Conservation (phyloP, 1,140 invertebrate genomes). For the Musca domestica region DNA sequence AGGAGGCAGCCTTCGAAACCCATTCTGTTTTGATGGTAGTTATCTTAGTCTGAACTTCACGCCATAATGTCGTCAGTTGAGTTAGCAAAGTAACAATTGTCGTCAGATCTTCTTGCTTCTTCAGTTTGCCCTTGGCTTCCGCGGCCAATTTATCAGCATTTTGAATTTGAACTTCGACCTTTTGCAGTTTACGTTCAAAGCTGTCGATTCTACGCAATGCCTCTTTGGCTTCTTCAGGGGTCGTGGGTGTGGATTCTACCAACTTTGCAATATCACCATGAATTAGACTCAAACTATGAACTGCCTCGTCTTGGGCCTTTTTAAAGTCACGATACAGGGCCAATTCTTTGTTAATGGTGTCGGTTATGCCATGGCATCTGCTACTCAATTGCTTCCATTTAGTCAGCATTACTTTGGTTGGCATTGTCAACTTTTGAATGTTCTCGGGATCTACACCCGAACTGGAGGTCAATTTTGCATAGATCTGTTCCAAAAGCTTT, state of each 20-base stretch:
- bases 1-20: constrained; percentile 34
- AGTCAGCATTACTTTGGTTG: constrained; percentile 57
- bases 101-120: constrained; percentile 57
- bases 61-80: constrained; percentile 67
- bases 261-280: constrained; percentile 69
- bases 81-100: constrained; percentile 65
- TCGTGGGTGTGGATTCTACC: constrained; percentile 59
- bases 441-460: constrained; percentile 64
- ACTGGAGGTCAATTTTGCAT: constrained; percentile 60
- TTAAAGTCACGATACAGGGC: constrained; percentile 66
- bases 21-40: constrained; percentile 56
- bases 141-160: constrained; percentile 61
- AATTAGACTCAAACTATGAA: constrained; percentile 66
- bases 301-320: constrained; percentile 66
- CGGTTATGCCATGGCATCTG: constrained; percentile 55
- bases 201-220: constrained; percentile 55
- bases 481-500: constrained; percentile 62
- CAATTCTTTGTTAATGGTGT: constrained; percentile 57
- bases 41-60: constrained; percentile 61
- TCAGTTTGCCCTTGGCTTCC: constrained; percentile 59
- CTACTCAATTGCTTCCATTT: constrained; percentile 61
- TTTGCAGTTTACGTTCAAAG: constrained; percentile 61
- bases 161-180: constrained; percentile 57
- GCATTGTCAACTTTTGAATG: constrained; percentile 58
- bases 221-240: constrained; percentile 52